These are phyloP conservation scores for Apus apus DNA, from an alignment of 2,113 vertebrate species.

Conservation along the genomic window DNA sequence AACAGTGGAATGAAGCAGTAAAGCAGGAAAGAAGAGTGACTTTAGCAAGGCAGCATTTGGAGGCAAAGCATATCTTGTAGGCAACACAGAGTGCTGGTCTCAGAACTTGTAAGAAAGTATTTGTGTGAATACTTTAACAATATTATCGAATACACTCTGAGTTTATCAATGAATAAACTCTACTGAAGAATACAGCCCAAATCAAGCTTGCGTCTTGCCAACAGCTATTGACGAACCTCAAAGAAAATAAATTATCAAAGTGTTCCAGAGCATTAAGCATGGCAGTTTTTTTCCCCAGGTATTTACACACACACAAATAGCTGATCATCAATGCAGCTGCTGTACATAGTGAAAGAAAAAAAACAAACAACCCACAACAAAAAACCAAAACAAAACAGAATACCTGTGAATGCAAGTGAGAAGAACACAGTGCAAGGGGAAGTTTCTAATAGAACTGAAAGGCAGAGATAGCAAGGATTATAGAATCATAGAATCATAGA, in stretches of 20 bases:
- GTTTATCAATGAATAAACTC: not conserved
- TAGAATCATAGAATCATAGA: no score
- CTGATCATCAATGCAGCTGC: not conserved
- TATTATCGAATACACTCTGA: not conserved
- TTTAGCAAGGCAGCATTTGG: not conserved
- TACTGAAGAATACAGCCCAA: not conserved
- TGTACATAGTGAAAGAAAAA: not conserved
- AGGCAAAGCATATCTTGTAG: not conserved
- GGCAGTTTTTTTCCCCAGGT: not conserved
- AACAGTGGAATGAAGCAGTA: not conserved
- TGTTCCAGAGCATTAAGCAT: not conserved
- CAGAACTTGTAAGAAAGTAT: not conserved
- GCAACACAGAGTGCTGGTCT: not conserved
- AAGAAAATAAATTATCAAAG: not conserved
- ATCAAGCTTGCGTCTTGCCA: not conserved
- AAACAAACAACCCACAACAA: no score
- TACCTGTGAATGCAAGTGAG: not conserved
- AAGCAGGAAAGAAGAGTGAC: not conserved
- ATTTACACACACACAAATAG: not conserved
- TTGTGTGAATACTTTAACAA: not conserved
- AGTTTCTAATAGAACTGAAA: not conserved
- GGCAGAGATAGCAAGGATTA: not conserved
- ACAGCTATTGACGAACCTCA: not conserved
- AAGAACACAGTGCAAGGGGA: not conserved
- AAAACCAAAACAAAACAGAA: not conserved